A percentile compares a stretch with the other conserved stretches of the same genome.
These are phyloP conservation scores for Bombyx huttoni DNA, from an alignment of 2,888 invertebrate genomes.

Conservation along the genomic window DNA sequence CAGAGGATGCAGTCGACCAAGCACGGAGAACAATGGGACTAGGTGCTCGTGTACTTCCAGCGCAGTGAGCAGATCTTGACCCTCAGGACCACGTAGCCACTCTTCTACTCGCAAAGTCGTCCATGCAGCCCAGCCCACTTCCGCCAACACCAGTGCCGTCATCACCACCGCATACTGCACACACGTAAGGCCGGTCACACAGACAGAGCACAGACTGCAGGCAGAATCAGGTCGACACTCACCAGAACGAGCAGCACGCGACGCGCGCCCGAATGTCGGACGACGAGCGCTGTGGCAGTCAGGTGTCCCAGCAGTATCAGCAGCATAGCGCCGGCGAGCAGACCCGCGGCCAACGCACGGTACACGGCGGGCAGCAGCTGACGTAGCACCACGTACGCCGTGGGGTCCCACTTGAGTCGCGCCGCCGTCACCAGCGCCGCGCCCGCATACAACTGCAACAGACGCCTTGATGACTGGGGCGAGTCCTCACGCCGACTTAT, in stretches of 20 bases:
- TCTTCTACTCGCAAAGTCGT: conserved; percentile 17
- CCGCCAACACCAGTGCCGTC: conserved; percentile 14
- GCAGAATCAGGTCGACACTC: not conserved
- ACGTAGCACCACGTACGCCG: conserved; percentile 36
- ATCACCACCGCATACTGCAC: conserved; percentile 24
- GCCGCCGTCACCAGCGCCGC: conserved; percentile 41
- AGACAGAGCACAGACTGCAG: no score
- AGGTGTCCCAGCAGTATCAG: conserved; percentile 30
- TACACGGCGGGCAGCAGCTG: conserved; percentile 32
- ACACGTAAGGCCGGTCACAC: not conserved
- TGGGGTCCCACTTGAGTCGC: conserved; percentile 57
- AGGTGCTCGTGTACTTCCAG: conserved; percentile 24
- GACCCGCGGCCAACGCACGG: conserved; percentile 15
- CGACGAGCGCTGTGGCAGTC: conserved; percentile 17
- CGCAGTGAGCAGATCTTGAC: conserved; percentile 22
- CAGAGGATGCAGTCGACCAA: conserved; percentile 27
- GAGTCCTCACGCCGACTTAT: not conserved
- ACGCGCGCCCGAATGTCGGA: conserved; percentile 7
- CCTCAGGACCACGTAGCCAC: conserved; percentile 17
- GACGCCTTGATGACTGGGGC: not conserved
- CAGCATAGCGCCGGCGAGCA: conserved; percentile 18
- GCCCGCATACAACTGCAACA: conserved; percentile 31
- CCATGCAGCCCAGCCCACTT: conserved; percentile 22
- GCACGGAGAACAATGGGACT: conserved; percentile 21
- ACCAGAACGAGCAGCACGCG: conserved; percentile 17